A percentile compares a stretch with the other conserved stretches of the same genome.
These are phyloP conservation scores for Acanthococcus lagerstroemiae DNA, from an alignment of 2,888 invertebrate genomes.

Conservation along the genomic window DNA sequence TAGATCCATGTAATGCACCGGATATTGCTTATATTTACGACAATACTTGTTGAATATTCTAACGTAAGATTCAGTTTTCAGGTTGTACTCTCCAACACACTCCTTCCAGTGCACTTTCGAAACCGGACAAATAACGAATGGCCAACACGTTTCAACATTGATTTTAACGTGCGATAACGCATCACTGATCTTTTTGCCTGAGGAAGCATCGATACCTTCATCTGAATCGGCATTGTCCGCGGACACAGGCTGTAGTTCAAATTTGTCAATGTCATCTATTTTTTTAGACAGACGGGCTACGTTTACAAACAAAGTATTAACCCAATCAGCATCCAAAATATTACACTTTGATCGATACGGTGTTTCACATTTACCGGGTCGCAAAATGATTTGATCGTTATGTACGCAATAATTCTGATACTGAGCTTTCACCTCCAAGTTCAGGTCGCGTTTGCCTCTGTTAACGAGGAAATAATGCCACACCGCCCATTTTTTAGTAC, in stretches of 20 bases:
- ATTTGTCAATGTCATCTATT: background rate
- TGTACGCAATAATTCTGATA: background rate
- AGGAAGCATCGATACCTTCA: too few species aligned
- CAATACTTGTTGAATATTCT: background rate
- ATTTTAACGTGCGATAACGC: background rate
- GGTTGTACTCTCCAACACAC: background rate
- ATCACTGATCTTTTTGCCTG: background rate
- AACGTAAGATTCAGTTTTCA: background rate
- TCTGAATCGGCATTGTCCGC: too few species aligned
- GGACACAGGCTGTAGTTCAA: background rate
- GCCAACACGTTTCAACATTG: background rate
- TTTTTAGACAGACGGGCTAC: background rate
- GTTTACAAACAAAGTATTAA: background rate
- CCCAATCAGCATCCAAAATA: background rate
- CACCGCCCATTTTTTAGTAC: background rate
- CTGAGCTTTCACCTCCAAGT: background rate
- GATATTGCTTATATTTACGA: background rate
- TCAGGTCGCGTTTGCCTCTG: background rate
- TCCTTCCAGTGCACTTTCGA: background rate
- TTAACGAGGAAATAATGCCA: background rate
- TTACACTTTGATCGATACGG: background rate
- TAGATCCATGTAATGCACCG: background rate
- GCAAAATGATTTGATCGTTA: background rate
- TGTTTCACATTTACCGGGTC: background rate
- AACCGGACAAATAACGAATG: background rate